Evolutionary conservation across 2,797 vertebrate species (phyloP).

Genomic region (Catharus ustulatus): DNA sequence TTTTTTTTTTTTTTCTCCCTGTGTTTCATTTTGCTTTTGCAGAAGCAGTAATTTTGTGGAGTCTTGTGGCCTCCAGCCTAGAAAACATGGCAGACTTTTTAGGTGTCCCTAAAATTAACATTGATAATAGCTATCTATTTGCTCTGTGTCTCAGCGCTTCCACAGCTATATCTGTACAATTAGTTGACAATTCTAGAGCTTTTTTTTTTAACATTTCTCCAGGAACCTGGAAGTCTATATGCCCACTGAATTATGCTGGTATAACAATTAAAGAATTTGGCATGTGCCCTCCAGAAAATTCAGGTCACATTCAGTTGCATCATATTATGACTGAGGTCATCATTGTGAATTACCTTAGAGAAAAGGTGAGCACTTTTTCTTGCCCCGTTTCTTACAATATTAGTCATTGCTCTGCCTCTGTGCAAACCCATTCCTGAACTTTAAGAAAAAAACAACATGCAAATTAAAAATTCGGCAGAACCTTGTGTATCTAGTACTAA

Average conservation of each 20-base stretch:
- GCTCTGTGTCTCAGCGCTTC: not conserved
- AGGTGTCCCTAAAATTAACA: not conserved
- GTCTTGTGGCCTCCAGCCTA: not conserved
- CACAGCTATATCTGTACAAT: not conserved
- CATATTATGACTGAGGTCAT: not conserved
- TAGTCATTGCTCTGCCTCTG: not conserved
- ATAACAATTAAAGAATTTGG: not conserved
- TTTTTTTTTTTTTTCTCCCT: too few species aligned
- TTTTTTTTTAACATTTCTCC: not conserved
- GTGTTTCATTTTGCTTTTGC: not conserved
- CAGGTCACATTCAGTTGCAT: not conserved
- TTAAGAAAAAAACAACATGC: rapidly evolving
- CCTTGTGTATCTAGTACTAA: not conserved
- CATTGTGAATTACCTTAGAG: not conserved
- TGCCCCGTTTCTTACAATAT: not conserved
- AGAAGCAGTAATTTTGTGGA: not conserved
- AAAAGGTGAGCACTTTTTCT: not conserved
- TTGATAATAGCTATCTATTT: not conserved
- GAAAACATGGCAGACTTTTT: not conserved
- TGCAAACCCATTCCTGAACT: not conserved
- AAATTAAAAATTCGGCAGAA: not conserved
- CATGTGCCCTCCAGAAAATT: not conserved
- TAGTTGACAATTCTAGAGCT: not conserved
- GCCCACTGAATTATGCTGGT: not conserved
- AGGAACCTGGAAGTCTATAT: not conserved